These are phyloP conservation scores for Porites divaricata DNA, from an alignment of 92 coral and sea anemone species.

Conservation along the genomic window DNA sequence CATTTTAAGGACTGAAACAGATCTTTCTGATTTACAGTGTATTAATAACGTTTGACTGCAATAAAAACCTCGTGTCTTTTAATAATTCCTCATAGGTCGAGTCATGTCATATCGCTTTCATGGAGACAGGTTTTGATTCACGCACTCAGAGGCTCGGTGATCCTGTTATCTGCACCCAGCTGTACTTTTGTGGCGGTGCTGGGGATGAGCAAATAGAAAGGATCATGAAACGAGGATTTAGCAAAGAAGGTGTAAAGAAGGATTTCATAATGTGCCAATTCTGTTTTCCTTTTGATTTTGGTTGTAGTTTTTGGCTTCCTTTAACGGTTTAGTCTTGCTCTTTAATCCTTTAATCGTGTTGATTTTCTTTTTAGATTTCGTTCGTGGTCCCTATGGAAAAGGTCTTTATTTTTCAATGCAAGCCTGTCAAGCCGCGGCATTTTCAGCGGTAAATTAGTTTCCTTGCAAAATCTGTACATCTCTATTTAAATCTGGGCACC, in stretches of 20 bases:
- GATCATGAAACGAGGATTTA: conserved; percentile 78
- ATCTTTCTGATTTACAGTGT: too few relatives aligned
- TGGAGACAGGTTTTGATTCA: conserved; percentile 78
- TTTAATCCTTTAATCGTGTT: too few relatives aligned
- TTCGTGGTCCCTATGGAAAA: conserved; percentile 77
- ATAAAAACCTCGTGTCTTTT: not conserved
- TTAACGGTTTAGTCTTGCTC: too few relatives aligned
- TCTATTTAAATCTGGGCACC: too few relatives aligned
- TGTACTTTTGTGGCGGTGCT: conserved; percentile 77
- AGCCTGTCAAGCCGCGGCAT: conserved; percentile 78
- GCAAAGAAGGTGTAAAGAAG: conserved; percentile 63
- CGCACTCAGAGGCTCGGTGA: conserved; percentile 62
- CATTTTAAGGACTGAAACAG: too few relatives aligned
- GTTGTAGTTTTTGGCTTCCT: too few relatives aligned
- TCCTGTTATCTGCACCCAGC: conserved; percentile 73
- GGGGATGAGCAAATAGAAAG: conserved; percentile 58
- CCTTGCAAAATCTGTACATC: not conserved
- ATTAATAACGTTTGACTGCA: too few relatives aligned
- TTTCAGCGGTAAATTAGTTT: conserved; percentile 61
- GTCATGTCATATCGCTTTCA: conserved; percentile 72
- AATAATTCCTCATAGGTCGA: conserved; percentile 48
- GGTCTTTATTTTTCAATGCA: conserved; percentile 84
- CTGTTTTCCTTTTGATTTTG: too few relatives aligned
- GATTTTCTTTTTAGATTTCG: conserved; percentile 67
- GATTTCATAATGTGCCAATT: too few relatives aligned